Conservation (phyloP, 2,113 vertebrate species). For the Corythaeola cristata region DNA sequence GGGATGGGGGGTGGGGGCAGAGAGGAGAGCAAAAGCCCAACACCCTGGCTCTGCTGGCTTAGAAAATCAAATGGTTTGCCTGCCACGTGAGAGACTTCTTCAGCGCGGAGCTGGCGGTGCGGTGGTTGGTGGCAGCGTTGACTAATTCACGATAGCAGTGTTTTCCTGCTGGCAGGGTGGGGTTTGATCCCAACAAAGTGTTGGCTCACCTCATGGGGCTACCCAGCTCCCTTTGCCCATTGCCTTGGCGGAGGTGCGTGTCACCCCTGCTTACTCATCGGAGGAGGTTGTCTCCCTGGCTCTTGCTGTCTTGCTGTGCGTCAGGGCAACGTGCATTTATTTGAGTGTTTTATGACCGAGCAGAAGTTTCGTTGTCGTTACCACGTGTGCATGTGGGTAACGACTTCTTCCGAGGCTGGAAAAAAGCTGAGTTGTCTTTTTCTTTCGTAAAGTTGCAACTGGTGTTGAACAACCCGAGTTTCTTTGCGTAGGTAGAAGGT, state of each 20-base stretch:
- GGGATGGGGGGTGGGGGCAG: background rate
- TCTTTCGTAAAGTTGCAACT: background rate
- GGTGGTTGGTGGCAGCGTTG: background rate
- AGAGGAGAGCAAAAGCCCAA: background rate
- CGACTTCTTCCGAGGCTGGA: background rate
- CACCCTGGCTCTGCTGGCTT: background rate
- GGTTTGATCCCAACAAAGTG: background rate
- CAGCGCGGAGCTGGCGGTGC: background rate
- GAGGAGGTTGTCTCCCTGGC: background rate
- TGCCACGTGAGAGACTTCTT: background rate
- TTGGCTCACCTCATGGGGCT: background rate
- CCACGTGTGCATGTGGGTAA: accelerated
- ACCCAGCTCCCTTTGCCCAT: accelerated
- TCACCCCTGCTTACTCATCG: background rate
- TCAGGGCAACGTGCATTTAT: accelerated
- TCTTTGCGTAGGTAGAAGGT: background rate
- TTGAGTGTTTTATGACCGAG: background rate
- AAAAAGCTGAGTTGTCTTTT: background rate
- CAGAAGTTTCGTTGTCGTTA: background rate
- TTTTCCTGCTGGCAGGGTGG: background rate
- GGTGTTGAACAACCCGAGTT: background rate
- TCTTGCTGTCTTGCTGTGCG: background rate
- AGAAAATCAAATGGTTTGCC: background rate
- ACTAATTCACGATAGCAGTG: background rate
- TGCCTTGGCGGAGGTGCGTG: accelerated